Evolutionary conservation across 2,113 vertebrate species (phyloP).

Genomic region (Zosterops japonicus): DNA sequence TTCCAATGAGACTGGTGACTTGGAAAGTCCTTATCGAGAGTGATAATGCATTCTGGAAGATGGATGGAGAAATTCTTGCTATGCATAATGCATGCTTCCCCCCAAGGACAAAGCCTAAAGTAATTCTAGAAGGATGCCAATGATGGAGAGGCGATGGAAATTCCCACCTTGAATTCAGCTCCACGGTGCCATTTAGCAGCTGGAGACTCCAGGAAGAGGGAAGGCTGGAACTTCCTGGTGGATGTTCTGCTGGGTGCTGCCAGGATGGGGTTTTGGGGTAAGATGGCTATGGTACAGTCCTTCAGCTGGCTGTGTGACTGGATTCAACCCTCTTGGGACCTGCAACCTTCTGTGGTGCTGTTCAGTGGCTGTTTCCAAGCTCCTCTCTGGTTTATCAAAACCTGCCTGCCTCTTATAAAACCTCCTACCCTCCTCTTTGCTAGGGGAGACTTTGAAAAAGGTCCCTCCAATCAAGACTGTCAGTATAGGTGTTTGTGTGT

Average conservation of each 20-base stretch:
- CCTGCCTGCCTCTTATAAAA: background rate
- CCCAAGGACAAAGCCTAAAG: background rate
- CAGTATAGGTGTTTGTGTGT: background rate
- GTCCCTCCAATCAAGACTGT: background rate
- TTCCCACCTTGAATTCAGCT: background rate
- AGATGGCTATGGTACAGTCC: background rate
- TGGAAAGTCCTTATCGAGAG: background rate
- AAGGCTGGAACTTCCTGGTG: background rate
- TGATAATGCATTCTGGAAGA: background rate
- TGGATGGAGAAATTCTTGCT: slow-evolving; percentile 4
- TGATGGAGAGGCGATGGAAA: background rate
- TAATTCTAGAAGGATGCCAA: background rate
- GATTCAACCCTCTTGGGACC: background rate
- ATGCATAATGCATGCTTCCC: slow-evolving; percentile 2
- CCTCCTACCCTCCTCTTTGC: no score
- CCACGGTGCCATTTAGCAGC: background rate
- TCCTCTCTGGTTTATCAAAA: background rate
- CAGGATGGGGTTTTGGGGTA: background rate
- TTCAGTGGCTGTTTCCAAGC: background rate
- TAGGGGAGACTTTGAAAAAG: background rate
- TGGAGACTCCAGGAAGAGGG: background rate
- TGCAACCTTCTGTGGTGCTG: background rate
- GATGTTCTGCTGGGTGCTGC: background rate
- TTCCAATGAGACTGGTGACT: background rate
- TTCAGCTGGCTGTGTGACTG: background rate